Conservation (phyloP, 2,888 invertebrate genomes). For the Ophonus ardosiacus region DNA sequence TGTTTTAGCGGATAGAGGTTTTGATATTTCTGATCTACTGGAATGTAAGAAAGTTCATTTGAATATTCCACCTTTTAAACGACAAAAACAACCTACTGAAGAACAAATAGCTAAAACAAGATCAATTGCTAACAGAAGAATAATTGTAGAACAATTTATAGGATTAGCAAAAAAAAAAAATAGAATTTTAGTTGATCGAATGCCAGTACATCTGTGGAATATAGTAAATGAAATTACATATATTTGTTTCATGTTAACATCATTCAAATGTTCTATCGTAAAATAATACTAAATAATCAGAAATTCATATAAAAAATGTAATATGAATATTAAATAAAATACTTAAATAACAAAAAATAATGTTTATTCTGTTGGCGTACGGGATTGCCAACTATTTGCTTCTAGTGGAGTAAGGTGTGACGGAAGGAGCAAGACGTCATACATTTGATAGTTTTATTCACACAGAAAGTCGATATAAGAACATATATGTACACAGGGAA, state of each 20-base stretch:
- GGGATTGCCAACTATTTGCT: too few relatives aligned
- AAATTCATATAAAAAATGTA: too few relatives aligned
- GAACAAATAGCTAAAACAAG: conserved; percentile 8
- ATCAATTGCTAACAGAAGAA: not conserved
- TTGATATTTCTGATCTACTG: not conserved
- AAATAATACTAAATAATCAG: not conserved
- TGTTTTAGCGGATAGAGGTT: too few relatives aligned
- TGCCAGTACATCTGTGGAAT: not conserved
- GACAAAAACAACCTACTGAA: not conserved
- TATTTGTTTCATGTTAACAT: conserved; percentile 21
- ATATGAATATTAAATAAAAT: too few relatives aligned
- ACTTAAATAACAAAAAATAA: too few relatives aligned
- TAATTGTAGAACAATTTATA: not conserved
- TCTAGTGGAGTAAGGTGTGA: too few relatives aligned
- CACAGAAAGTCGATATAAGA: too few relatives aligned
- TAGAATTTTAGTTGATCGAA: not conserved
- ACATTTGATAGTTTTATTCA: too few relatives aligned
- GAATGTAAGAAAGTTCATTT: not conserved
- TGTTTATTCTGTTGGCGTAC: too few relatives aligned
- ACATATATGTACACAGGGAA: too few relatives aligned
- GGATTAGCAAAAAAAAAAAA: not conserved
- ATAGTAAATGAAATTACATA: conserved; percentile 1
- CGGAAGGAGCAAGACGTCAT: too few relatives aligned
- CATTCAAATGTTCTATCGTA: conserved; percentile 2
- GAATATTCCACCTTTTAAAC: not conserved